Percentiles rank a stretch among this genome's conserved stretches.
These are phyloP conservation scores for Agrypnia vestita DNA, from an alignment of 1,140 invertebrate genomes.

Conservation along the genomic window DNA sequence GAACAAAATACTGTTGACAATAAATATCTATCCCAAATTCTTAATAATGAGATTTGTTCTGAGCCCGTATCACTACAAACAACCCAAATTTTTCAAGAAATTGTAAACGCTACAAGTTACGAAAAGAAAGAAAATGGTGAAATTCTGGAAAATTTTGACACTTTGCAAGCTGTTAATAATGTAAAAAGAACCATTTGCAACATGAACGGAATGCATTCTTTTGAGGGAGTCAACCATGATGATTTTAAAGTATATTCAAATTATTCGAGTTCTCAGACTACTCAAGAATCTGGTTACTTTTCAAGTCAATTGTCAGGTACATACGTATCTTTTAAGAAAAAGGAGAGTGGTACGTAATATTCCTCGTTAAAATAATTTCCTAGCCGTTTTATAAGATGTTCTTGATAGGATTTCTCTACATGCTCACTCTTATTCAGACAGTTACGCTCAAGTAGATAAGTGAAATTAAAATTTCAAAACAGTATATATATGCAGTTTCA, in stretches of 20 bases:
- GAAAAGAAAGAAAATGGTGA: not conserved
- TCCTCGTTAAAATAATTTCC: too few species aligned
- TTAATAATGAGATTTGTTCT: constrained; percentile 5
- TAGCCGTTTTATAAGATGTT: too few species aligned
- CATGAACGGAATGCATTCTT: constrained; percentile 41
- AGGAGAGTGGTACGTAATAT: constrained; percentile 6
- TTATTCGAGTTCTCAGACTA: not conserved
- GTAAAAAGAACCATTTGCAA: constrained; percentile 38
- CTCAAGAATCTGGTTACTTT: constrained; percentile 54
- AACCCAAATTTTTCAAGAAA: constrained; percentile 37
- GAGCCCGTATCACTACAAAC: constrained; percentile 15
- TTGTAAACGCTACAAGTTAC: constrained; percentile 9
- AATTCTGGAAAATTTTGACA: constrained; percentile 33
- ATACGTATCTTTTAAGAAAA: constrained; percentile 5
- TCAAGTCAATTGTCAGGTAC: constrained; percentile 32
- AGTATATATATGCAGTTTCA: too few species aligned
- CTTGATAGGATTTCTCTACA: too few species aligned
- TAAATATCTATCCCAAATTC: constrained; percentile 29
- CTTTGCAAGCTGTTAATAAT: constrained; percentile 43
- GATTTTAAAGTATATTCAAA: constrained; percentile 4
- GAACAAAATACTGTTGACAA: not conserved
- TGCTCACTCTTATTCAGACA: too few species aligned
- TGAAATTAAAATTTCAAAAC: too few species aligned
- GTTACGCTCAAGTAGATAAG: too few species aligned
- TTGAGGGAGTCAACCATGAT: constrained; percentile 24